Base-by-base conservation (phyloP, 1,140 invertebrate genomes). In the Acyrthosiphon pisum region DNA sequence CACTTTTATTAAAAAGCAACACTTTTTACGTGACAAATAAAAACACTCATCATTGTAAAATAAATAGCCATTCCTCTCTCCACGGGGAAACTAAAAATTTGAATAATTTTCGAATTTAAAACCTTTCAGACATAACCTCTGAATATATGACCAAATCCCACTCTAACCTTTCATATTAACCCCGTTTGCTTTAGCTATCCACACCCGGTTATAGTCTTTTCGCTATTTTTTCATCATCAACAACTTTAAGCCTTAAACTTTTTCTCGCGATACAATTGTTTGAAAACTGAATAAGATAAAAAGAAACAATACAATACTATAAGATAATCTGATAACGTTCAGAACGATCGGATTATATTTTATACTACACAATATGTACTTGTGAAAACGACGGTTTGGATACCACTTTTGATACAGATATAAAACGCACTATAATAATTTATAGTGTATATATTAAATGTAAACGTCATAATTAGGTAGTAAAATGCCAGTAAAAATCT, bases 51-150 rank as follows among this genome's bases (percentile, higher is more conserved):
- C 37, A 83, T 35, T 41, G 14, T 76, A 76, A 76, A 76, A 76
- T 76, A n/a, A 76, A 76, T 76, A 76, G n/a, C 60, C 20, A n/a
- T 76, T 76, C n/a, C 30, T 76, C 60, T 76, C n/a, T n/a, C 30
- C 30, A 76, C n/a, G 6, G 0, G 11, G 14, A 18, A 68, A 68
- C n/a, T n/a, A 35, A n/a, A 76, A 76, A 76, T 76, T 76, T 76
- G 30, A 76, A 76, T 76, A 76, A 76, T 76, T 76, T 76, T 76
- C n/a, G 30, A 76, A 35, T 76, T n/a, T 76, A 76, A 76, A 76
- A 76, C 60, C 60, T 76, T 76, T 76, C 14, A 76, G 60, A 76
- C 6, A 14, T 76, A 76, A 4, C n/a, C n/a, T n/a, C n/a, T 23
- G 14, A 76, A 76, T 76, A 76, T 76, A 76, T 76, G n/a, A 76